phyloP scores from a whole-genome alignment of 2,113 vertebrate genomes.

The Corydoras sp. region DNA sequence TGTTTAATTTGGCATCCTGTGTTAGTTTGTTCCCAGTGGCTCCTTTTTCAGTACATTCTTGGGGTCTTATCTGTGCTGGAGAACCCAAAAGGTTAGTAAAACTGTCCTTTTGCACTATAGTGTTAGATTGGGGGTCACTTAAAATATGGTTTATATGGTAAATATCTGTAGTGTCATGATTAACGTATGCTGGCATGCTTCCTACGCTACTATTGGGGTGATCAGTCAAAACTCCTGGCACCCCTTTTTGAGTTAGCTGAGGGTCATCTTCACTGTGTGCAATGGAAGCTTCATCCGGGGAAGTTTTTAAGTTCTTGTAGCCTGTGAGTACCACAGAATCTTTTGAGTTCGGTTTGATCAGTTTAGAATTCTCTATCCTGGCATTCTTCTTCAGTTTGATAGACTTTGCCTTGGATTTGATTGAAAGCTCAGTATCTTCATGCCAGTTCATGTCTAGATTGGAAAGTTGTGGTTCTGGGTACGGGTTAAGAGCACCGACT shows the following conservation, averaged over 20 bases:
- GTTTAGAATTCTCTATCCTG: constrained; percentile 85
- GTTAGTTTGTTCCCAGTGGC: constrained; percentile 1
- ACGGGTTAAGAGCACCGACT: constrained; percentile 68
- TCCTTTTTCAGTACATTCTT: constrained; percentile 21
- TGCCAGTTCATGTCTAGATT: constrained; percentile 67
- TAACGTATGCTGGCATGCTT: not conserved
- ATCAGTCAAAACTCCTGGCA: not conserved
- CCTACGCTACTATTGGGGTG: not conserved
- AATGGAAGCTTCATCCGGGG: constrained; percentile 65
- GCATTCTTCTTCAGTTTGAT: constrained; percentile 90
- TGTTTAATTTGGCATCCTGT: constrained; percentile 15
- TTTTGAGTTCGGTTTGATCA: constrained; percentile 86
- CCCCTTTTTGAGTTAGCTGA: not conserved
- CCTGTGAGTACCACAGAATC: constrained; percentile 93
- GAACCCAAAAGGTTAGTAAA: not conserved
- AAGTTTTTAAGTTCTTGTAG: constrained; percentile 87
- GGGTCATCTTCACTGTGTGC: constrained; percentile 55
- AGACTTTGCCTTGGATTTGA: constrained; percentile 90
- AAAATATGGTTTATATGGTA: not conserved
- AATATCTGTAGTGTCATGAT: not conserved
- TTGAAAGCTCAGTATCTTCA: constrained; percentile 74
- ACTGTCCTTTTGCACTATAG: not conserved
- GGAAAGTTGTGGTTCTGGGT: constrained; percentile 68
- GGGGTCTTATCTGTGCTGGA: not conserved
- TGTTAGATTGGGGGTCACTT: not conserved